phyloP scores from a whole-genome alignment of 2,797 vertebrate genomes.

The Sternarchorhynchus goeldii region DNA sequence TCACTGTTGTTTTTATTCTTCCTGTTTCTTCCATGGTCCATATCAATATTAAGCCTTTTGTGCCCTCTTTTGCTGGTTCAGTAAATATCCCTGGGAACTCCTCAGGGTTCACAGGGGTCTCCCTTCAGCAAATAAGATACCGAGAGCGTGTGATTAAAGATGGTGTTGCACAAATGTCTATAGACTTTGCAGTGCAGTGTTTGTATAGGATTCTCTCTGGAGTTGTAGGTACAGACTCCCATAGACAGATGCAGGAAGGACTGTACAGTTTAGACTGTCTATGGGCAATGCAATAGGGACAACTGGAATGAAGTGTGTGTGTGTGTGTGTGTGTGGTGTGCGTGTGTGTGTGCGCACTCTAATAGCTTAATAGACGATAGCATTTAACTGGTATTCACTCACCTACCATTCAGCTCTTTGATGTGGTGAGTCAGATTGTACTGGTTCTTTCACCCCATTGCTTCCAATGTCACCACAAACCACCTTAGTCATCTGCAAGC shows the following conservation, averaged over 20 bases:
- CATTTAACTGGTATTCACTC: neutral
- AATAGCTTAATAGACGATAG: neutral
- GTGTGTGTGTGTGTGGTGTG: too few relatives aligned
- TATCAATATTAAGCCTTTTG: slow-evolving; percentile 61
- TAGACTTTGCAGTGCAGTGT: slow-evolving; percentile 49
- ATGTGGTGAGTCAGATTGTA: neutral
- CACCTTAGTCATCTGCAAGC: neutral
- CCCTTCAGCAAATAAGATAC: slow-evolving; percentile 63
- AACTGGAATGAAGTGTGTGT: too few relatives aligned
- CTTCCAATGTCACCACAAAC: neutral
- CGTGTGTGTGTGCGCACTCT: too few relatives aligned
- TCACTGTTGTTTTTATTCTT: slow-evolving; percentile 20
- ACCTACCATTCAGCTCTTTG: neutral
- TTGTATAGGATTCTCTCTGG: slow-evolving; percentile 45
- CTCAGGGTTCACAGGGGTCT: slow-evolving; percentile 32
- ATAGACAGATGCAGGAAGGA: neutral
- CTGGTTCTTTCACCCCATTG: neutral
- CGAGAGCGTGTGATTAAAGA: slow-evolving; percentile 62
- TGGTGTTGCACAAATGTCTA: slow-evolving; percentile 51
- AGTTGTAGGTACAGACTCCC: slow-evolving; percentile 28
- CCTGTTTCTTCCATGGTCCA: slow-evolving; percentile 27
- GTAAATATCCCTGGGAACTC: slow-evolving; percentile 59
- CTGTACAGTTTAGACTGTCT: neutral
- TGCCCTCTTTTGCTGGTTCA: slow-evolving; percentile 61
- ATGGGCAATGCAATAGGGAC: neutral